Base-by-base conservation (phyloP, 1,140 invertebrate species). In the Vanessa atalanta region DNA sequence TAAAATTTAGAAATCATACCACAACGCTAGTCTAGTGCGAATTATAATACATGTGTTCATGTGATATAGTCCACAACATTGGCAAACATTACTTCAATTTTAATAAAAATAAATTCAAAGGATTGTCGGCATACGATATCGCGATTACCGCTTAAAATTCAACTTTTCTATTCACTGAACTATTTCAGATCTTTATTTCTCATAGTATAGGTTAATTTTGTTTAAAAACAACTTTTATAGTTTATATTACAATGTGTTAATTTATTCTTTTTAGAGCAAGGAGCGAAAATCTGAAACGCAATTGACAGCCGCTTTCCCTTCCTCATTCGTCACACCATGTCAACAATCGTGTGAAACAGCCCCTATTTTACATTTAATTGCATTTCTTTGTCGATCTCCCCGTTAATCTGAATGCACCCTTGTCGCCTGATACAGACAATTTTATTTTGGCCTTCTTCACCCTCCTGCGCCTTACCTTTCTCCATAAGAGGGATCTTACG, bases 281-380 rank as follows among this genome's bases (percentile, higher is more conserved):
- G 23, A 15, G 11, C 9, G 55, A 26, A 37, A 66, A 70, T 65
- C 68, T 70, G 68, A 83, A 87, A 79, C 74, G 73, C 79, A 84
- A 83, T 79, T 67, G 79, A 82, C 77, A 84, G 82, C 73, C 82
- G 83, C 81, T 82, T 81, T 84, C 80, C 76, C 66, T 50, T 68
- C 82, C 84, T 85, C 73, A 89, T 92, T 90, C 87, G 89, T 88
- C 87, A 91, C 88, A 81, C 65, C 83, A 73, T 83, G 88, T 89
- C 89, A 91, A 91, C 90, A 90, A 74, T 87, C 86, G 90, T 91
- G 90, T 91, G 89, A 89, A 90, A 84, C 82, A 84, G 79, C 82
- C 90, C 90, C 88, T 90, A 90, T 91, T 92, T 91, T 92, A 92
- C 89, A 92, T 92, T 92, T 92, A 92, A 92, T 92, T 92, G 90